These are phyloP conservation scores for Lithophane socia DNA, from an alignment of 2,888 invertebrate species.

Conservation along the genomic window DNA sequence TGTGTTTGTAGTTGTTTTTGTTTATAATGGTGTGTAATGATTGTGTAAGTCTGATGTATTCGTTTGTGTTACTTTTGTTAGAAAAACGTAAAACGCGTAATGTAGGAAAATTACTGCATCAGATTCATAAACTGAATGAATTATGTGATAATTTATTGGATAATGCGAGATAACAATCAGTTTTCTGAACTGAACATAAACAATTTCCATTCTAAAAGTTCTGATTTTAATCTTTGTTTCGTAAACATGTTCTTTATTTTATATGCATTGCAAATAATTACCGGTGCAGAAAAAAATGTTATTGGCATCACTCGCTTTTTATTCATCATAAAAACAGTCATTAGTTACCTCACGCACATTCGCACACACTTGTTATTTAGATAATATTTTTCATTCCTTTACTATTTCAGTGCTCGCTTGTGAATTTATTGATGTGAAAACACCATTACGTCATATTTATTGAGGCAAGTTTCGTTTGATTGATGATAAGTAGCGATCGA, in stretches of 20 bases:
- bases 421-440: slow-evolving; percentile 77
- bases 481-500: slow-evolving; percentile 68
- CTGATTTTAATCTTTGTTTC: slow-evolving; percentile 26
- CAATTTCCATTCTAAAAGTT: slow-evolving; percentile 19
- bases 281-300: slow-evolving; percentile 9
- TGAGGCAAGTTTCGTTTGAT: slow-evolving; percentile 78
- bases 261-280: slow-evolving; percentile 17
- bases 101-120: slow-evolving; percentile 15
- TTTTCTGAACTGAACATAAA: slow-evolving; percentile 22
- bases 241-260: slow-evolving; percentile 21
- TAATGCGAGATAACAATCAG: slow-evolving; percentile 23
- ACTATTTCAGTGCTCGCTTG: slow-evolving; percentile 83
- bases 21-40: not conserved
- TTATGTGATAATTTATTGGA: slow-evolving; percentile 12
- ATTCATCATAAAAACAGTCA: slow-evolving; percentile 22
- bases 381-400: slow-evolving; percentile 84
- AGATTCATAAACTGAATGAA: not conserved
- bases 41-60: not conserved
- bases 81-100: not conserved
- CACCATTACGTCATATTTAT: slow-evolving; percentile 69
- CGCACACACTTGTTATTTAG: slow-evolving; percentile 46
- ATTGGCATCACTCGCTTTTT: slow-evolving; percentile 40
- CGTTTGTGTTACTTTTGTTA: not conserved
- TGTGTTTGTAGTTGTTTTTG: not conserved
- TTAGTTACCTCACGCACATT: slow-evolving; percentile 41